Evolutionary conservation across 2,797 vertebrate species (phyloP).

Genomic region (Tragelaphus oryx): DNA sequence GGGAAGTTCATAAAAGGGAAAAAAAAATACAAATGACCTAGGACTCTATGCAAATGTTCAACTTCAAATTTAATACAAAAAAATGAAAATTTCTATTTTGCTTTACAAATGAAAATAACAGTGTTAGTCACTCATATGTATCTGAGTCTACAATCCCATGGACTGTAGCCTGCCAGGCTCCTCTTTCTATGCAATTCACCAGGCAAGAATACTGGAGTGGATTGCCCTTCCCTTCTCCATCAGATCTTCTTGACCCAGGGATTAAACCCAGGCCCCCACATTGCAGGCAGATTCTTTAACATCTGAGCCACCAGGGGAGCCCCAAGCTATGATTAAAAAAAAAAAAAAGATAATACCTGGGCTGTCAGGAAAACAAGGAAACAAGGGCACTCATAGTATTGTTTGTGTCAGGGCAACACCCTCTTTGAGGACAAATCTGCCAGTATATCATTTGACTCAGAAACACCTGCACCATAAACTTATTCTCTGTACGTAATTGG

Average conservation of each 20-base stretch:
- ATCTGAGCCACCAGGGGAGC: background rate
- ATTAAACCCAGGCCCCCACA: background rate
- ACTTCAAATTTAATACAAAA: constrained; percentile 16
- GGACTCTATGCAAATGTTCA: background rate
- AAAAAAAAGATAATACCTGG: background rate
- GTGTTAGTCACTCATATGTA: background rate
- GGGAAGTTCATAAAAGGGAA: background rate
- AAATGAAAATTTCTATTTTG: background rate
- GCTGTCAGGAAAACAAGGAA: background rate
- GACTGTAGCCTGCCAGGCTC: background rate
- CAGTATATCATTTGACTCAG: background rate
- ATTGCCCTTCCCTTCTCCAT: background rate
- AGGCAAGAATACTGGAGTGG: background rate
- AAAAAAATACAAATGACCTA: background rate
- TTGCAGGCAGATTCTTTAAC: background rate
- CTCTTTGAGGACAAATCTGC: background rate
- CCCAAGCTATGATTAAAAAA: background rate
- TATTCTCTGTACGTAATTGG: background rate
- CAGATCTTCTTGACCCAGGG: background rate
- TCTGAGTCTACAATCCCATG: background rate
- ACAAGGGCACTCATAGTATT: background rate
- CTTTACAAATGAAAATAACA: background rate
- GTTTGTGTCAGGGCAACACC: background rate
- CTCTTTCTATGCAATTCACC: background rate
- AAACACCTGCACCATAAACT: background rate